phyloP scores from a whole-genome alignment of 2,888 invertebrate genomes.

The Drosophila tripunctata region DNA sequence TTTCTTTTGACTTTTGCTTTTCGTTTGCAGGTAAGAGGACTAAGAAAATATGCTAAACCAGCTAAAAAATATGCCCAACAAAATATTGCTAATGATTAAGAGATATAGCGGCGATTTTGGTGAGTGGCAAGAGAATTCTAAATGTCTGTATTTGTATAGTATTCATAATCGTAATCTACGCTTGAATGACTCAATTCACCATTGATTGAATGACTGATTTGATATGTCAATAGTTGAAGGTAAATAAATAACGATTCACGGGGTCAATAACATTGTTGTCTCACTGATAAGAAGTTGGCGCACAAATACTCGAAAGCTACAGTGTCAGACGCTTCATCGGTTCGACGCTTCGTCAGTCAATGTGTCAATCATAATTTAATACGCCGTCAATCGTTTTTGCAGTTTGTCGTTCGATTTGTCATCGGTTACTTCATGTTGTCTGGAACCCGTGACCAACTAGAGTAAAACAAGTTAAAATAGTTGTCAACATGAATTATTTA shows the following conservation, averaged over 20 bases:
- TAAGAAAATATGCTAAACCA: conserved; percentile 13
- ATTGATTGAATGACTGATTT: conserved; percentile 17
- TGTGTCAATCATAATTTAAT: conserved; percentile 77
- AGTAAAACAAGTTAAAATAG: conserved; percentile 75
- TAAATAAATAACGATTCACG: conserved; percentile 17
- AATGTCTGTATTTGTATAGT: no score
- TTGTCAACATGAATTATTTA: conserved; percentile 80
- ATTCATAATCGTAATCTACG: not conserved
- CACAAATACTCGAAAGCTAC: conserved; percentile 1
- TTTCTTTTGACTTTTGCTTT: conserved; percentile 52
- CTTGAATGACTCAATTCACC: conserved; percentile 7
- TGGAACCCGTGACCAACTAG: conserved; percentile 62
- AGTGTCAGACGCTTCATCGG: conserved; percentile 30
- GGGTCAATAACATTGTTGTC: conserved; percentile 62
- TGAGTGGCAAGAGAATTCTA: conserved; percentile 28
- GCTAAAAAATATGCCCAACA: conserved; percentile 1
- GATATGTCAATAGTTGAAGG: conserved; percentile 41
- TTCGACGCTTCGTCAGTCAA: conserved; percentile 56
- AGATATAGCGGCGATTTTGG: not conserved
- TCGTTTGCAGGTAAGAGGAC: conserved; percentile 66
- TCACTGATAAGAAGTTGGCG: conserved; percentile 38
- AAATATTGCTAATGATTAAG: not conserved
- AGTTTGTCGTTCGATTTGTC: conserved; percentile 49
- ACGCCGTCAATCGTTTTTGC: conserved; percentile 47
- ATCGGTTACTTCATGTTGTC: conserved; percentile 31